Conservation (phyloP, 2,888 invertebrate species). For the Ramazzottius varieornatus region DNA sequence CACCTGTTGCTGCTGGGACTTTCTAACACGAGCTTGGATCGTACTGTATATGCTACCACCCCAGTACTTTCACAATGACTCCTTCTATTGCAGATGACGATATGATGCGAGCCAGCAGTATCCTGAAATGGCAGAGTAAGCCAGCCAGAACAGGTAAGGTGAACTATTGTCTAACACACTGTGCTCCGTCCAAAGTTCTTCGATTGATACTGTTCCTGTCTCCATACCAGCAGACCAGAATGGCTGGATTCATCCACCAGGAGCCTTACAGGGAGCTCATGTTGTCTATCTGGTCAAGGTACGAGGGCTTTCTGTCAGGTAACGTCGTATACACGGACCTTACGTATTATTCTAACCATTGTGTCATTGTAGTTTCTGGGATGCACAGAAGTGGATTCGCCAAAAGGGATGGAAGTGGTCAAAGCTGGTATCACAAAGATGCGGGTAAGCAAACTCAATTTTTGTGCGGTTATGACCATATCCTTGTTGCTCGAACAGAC, state of each 20-base stretch:
- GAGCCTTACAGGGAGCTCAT: neutral
- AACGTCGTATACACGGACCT: neutral
- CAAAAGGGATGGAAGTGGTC: slow-evolving; percentile 89
- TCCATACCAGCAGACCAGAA: too few relatives aligned
- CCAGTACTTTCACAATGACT: too few relatives aligned
- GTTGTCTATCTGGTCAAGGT: slow-evolving; percentile 1
- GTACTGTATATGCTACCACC: too few relatives aligned
- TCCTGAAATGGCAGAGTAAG: neutral
- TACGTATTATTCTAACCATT: neutral
- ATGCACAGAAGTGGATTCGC: slow-evolving; percentile 72
- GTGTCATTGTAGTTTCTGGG: slow-evolving; percentile 50
- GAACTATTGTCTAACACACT: neutral
- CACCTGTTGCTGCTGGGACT: too few relatives aligned
- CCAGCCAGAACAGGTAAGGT: neutral
- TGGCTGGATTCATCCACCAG: neutral
- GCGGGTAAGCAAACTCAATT: slow-evolving; percentile 30
- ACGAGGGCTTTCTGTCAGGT: neutral
- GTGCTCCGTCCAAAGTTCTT: too few relatives aligned
- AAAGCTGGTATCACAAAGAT: slow-evolving; percentile 87
- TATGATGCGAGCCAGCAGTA: neutral
- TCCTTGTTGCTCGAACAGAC: too few relatives aligned
- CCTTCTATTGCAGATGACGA: neutral
- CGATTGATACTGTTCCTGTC: too few relatives aligned
- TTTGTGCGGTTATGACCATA: too few relatives aligned
- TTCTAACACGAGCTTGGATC: too few relatives aligned